phyloP scores from a whole-genome alignment of 2,797 vertebrate species.

The Parotocinclus haroldoi region DNA sequence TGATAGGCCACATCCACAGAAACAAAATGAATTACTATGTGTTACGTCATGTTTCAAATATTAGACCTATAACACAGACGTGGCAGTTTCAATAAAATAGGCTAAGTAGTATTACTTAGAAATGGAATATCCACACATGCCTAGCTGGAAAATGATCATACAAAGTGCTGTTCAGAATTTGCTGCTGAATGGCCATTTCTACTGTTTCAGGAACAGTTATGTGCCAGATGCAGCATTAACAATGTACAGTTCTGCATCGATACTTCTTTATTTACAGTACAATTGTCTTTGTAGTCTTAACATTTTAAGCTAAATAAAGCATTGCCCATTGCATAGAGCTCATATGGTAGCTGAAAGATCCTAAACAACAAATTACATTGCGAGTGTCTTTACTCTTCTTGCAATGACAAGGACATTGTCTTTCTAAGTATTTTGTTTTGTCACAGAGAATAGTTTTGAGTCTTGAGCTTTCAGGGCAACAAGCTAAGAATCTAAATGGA shows the following conservation, averaged over 20 bases:
- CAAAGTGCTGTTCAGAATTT: no score
- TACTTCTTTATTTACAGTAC: background rate
- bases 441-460: background rate
- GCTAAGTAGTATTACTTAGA: no score
- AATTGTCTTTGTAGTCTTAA: constrained; percentile 1
- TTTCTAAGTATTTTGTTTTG: background rate
- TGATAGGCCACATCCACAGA: no score
- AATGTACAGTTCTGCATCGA: background rate
- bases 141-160: no score
- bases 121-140: no score
- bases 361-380: background rate
- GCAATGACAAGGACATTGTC: background rate
- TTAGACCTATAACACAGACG: no score
- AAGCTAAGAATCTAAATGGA: constrained; percentile 6
- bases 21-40: no score
- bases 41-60: no score
- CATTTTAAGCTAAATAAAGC: background rate
- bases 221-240: constrained; percentile 13
- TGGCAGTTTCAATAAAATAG: no score
- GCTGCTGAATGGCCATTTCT: constrained; percentile 9
- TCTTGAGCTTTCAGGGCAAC: constrained; percentile 8
- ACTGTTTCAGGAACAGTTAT: constrained; percentile 36
- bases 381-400: background rate
- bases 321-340: background rate
- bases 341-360: background rate